Conservation (phyloP, 2,888 invertebrate species). For the Himalopsyche tibetana region DNA sequence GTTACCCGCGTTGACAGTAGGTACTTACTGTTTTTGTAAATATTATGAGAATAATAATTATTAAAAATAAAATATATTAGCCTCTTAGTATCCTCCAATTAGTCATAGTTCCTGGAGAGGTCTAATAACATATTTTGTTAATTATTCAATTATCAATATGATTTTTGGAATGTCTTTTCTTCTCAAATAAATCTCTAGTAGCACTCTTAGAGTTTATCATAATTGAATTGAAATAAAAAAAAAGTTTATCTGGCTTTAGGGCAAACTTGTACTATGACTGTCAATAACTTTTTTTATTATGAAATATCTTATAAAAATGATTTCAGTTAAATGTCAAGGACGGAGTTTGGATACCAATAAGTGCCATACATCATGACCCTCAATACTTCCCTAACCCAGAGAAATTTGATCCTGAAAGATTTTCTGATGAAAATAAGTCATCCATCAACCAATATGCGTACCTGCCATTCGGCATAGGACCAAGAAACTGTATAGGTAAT, state of each 20-base stretch:
- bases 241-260: too few species aligned
- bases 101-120: too few species aligned
- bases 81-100: too few species aligned
- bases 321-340: constrained; percentile 67
- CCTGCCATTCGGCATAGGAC: constrained; percentile 70
- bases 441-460: constrained; percentile 67
- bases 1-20: too few species aligned
- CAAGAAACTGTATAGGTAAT: constrained; percentile 69
- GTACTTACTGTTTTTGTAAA: too few species aligned
- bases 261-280: too few species aligned
- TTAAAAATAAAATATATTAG: too few species aligned
- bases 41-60: too few species aligned
- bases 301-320: background rate
- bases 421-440: constrained; percentile 66
- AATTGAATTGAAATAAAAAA: background rate
- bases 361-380: constrained; percentile 60
- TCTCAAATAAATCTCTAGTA: too few species aligned
- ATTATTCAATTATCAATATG: too few species aligned
- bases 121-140: too few species aligned
- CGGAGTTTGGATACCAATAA: constrained; percentile 57
- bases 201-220: too few species aligned
- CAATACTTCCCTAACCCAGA: constrained; percentile 59
- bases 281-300: background rate
- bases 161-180: background rate
- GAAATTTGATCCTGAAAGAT: constrained; percentile 61